phyloP scores from a whole-genome alignment of 2,888 invertebrate genomes.

The Diadromus collaris region DNA sequence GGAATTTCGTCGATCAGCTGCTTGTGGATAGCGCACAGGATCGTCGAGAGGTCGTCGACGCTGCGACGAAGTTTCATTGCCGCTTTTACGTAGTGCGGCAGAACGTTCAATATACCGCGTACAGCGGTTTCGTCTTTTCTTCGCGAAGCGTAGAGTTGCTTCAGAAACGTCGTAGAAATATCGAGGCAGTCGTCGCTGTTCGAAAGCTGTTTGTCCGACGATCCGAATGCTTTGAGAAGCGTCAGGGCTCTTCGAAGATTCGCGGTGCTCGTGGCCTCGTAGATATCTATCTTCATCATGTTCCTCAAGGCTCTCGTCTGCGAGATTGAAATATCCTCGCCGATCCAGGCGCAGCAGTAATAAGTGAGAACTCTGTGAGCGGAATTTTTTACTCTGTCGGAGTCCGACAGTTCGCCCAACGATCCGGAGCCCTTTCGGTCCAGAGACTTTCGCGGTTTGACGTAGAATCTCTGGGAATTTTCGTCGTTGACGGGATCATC shows the following conservation, averaged over 20 bases:
- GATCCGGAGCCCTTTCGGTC: neutral
- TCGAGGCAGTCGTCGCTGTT: slow-evolving; percentile 68
- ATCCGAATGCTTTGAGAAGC: slow-evolving; percentile 74
- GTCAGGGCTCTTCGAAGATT: slow-evolving; percentile 74
- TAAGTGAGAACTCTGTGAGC: slow-evolving; percentile 68
- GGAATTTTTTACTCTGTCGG: slow-evolving; percentile 67
- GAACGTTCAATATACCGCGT: slow-evolving; percentile 73
- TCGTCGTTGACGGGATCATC: slow-evolving; percentile 39
- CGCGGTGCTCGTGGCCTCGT: slow-evolving; percentile 61
- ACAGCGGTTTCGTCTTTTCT: slow-evolving; percentile 74
- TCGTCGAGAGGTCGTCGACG: slow-evolving; percentile 52
- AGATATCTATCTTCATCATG: slow-evolving; percentile 70
- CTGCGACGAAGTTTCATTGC: slow-evolving; percentile 9
- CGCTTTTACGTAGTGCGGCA: slow-evolving; percentile 70
- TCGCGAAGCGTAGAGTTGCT: slow-evolving; percentile 72
- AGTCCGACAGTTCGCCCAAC: slow-evolving; percentile 27
- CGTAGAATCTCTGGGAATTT: slow-evolving; percentile 9
- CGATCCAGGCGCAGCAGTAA: slow-evolving; percentile 68
- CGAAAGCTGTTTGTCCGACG: slow-evolving; percentile 65
- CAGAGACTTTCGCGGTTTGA: neutral
- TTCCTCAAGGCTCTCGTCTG: slow-evolving; percentile 68
- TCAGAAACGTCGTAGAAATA: slow-evolving; percentile 71
- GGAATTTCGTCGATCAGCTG: slow-evolving; percentile 27
- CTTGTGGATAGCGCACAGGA: slow-evolving; percentile 28
- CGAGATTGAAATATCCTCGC: slow-evolving; percentile 58